Conservation (phyloP, 2,888 invertebrate genomes). For the Noctua comes region DNA sequence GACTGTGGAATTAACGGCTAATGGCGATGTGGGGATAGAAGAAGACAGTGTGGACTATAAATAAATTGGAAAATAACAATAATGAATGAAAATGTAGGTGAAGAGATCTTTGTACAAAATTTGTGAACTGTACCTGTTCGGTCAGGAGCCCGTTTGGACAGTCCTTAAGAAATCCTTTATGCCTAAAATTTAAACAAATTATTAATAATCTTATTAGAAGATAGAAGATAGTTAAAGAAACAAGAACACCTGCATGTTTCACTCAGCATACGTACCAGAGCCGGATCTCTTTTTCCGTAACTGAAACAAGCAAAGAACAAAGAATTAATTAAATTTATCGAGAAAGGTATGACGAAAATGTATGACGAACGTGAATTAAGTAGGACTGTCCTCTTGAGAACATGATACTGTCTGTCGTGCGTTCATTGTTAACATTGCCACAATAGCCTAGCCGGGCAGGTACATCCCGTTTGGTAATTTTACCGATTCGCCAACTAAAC, state of each 20-base stretch:
- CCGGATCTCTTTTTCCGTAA: constrained; percentile 96
- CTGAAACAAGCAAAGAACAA: constrained; percentile 91
- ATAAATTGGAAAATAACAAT: not conserved
- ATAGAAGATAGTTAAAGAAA: no score
- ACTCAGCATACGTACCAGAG: constrained; percentile 92
- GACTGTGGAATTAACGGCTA: not conserved
- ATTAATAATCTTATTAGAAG: not conserved
- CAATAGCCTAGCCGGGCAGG: not conserved
- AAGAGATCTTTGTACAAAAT: no score
- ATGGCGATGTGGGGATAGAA: not conserved
- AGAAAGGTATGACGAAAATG: not conserved
- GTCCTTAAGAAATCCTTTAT: constrained; percentile 99
- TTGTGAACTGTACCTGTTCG: constrained; percentile 93
- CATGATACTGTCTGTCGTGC: not conserved
- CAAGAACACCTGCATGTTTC: not conserved
- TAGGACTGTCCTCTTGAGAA: not conserved
- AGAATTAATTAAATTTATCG: constrained; percentile 35
- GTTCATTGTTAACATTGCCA: not conserved
- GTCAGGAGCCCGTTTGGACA: constrained; percentile 98
- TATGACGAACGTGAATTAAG: not conserved
- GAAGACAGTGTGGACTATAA: not conserved
- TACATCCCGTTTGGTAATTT: no score
- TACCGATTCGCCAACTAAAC: no score
- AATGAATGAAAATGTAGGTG: not conserved
- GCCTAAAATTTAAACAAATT: constrained; percentile 87